Percentiles rank a stretch among this genome's conserved stretches.
Conservation (phyloP, 2,888 invertebrate species). For the Mactromeris polynyma region DNA sequence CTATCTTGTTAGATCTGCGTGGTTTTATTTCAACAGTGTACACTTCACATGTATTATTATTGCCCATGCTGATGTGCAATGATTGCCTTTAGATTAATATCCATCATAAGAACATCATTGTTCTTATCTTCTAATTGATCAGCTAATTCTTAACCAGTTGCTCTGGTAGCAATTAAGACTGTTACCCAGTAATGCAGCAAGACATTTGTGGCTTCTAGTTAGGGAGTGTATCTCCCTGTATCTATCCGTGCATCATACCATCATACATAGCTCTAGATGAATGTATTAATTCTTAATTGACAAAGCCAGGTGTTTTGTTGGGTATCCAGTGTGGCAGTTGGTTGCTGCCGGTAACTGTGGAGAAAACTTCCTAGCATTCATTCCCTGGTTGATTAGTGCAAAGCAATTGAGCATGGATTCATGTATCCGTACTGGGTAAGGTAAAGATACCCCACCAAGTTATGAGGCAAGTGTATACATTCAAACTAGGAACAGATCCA, state of each 20-base stretch:
- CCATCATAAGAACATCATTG: background rate
- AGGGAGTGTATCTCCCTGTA: background rate
- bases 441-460: background rate
- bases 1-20: background rate
- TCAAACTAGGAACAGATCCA: background rate
- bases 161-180: background rate
- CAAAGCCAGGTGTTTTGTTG: conserved; percentile 6
- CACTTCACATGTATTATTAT: background rate
- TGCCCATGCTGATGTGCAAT: background rate
- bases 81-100: background rate
- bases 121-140: conserved; percentile 7
- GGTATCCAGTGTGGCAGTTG: background rate
- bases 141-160: background rate
- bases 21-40: background rate
- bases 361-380: background rate
- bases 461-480: background rate
- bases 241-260: no score
- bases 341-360: background rate
- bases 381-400: background rate
- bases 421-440: background rate
- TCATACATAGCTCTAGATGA: background rate
- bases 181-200: background rate
- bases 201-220: background rate
- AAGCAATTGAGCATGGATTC: background rate
- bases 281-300: background rate